Evolutionary conservation across 2,888 invertebrate genomes (phyloP), one percentile per base, ranked within the genome.

Genomic region (Synergus itoensis): DNA sequence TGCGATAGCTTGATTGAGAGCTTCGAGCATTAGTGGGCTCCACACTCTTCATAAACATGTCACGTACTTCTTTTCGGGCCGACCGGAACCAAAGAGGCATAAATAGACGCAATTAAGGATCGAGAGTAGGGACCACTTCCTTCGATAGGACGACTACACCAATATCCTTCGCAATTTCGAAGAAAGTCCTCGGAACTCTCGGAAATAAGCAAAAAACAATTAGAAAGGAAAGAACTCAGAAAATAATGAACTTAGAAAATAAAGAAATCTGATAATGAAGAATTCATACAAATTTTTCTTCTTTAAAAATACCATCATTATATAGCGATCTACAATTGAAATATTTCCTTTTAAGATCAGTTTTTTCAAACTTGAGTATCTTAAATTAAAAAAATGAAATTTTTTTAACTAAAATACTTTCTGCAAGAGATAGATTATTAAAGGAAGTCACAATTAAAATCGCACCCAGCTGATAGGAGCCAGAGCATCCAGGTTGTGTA

Each of bases 21-120:
- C 86, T 89, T 86, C 84, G 87, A 83, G 90, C 90, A 91, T 90
- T 90, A 91, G 89, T 85, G 87, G 86, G 78, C 83, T 86, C 75
- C 63, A 79, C 81, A 60, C 77, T 69, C 87, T 91, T 91, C 89
- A 89, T 89, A 92, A 91, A 91, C 92, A 90, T 91, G 91, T 92
- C 92, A 91, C 92, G 92, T 91, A 90, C 86, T 86, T 83, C 86
- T 86, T 84, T 86, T 88, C 87, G 85, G 81, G 79, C 82, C 84
- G 84, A 86, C 85, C 87, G 89, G 88, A 88, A 88, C 88, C 89
- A 89, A 90, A 91, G 90, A 89, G 89, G 89, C 92, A 91, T 92
- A 92, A 91, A 91, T 91, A 90, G 90, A 90, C 88, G 91, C 91
- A 91, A 92, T 92, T 92, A 92, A 91, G 90, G 83, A 45, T 77